Evolutionary conservation across 2,113 vertebrate genomes (phyloP), one percentile per base, ranked within the genome.

Genomic region (Periophthalmus modestus): DNA sequence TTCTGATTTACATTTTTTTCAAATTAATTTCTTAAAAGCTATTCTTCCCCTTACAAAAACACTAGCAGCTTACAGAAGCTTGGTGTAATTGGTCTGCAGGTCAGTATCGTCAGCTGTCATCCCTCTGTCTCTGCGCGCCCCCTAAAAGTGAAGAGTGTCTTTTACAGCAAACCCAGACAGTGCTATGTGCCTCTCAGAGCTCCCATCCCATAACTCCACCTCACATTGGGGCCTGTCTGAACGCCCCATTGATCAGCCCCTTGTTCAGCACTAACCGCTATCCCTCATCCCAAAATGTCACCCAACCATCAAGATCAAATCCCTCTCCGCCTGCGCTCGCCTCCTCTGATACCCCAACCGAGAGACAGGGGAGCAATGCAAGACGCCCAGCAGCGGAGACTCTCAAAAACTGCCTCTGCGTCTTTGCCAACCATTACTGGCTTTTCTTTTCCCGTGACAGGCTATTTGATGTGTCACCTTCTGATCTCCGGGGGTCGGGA

Each of bases 401-500:
- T 85, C 81, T 78, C 39, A 43, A 82, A 78, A 88, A 80, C 86
- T 88, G 81, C 87, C 84, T 88, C 89, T 84, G 89, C 87, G 71
- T 90, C 89, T 90, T 88, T 86, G 84, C 82, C 91, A 91, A 74
- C 88, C 90, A 89, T 89, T 91, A 89, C 85, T 86, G 90, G 82
- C 83, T 86, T 82, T 88, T 85, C 57, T 59, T 83, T 85, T 88
- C 33, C 28, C 59, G 83, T 88, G 89, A 89, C 90, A 89, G 65
- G 57, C 63, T 85, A 87, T 89, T 89, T 89, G 85, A 90, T 90
- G 89, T 90, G 90, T 89, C 90, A 91, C 89, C 89, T 89, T 90
- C 74, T 90, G 90, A 92, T 92, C 83, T 87, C 88, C 21, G 88
- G 89, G 89, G 90, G 80, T 88, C 71, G 77, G 80, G 84, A 78